Conservation (phyloP, 2,113 vertebrate genomes). For the Xenus cinereus region DNA sequence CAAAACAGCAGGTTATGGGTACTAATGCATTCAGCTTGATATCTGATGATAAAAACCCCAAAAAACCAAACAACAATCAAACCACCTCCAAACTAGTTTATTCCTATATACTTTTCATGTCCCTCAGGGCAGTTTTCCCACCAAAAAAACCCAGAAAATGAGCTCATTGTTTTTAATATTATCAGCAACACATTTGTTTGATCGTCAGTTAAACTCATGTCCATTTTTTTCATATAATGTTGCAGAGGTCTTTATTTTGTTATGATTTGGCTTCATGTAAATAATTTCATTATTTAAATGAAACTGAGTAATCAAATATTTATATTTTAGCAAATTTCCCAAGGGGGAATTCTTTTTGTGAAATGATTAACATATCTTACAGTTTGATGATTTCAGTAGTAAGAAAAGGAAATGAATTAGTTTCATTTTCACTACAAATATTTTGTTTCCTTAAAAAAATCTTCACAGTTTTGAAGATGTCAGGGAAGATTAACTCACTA, state of each 20-base stretch:
- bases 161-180: not conserved
- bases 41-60: not conserved
- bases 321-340: not conserved
- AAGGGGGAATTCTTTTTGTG: not conserved
- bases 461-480: not conserved
- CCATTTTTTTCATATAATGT: not conserved
- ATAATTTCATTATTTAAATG: not conserved
- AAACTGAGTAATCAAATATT: not conserved
- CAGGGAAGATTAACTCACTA: conserved; percentile 13
- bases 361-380: not conserved
- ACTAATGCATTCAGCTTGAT: not conserved
- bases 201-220: not conserved
- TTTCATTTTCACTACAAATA: conserved; percentile 11
- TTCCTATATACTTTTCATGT: not conserved
- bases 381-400: not conserved
- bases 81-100: not conserved
- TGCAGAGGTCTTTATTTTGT: not conserved
- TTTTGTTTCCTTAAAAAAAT: not conserved
- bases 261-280: not conserved
- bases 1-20: not conserved
- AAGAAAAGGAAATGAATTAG: not conserved
- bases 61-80: not conserved
- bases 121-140: not conserved
- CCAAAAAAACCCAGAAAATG: not conserved
- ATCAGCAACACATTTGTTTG: not conserved